A percentile compares a stretch with the other conserved stretches of the same genome.
These are phyloP conservation scores for Actias luna DNA, from an alignment of 2,888 invertebrate species.

Conservation along the genomic window DNA sequence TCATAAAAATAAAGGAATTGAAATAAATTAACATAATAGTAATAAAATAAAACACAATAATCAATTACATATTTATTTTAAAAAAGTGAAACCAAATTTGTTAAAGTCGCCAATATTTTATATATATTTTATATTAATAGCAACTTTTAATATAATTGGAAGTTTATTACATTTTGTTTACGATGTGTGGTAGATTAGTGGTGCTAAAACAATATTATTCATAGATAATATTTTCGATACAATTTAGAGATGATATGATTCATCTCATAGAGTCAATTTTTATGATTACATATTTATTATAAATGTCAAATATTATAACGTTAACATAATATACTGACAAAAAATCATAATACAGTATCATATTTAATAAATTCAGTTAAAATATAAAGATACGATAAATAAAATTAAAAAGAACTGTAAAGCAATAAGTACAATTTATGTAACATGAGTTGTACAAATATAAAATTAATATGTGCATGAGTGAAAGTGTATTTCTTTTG, in stretches of 20 bases:
- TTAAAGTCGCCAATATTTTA: slow-evolving; percentile 8
- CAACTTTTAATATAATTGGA: slow-evolving; percentile 5
- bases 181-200: slow-evolving; percentile 55
- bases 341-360: not conserved
- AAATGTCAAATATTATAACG: not conserved
- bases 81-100: not conserved
- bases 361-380: not conserved
- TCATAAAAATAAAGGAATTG: slow-evolving; percentile 19
- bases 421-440: not conserved
- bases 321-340: not conserved
- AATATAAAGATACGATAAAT: not conserved
- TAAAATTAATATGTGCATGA: not conserved
- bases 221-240: slow-evolving; percentile 72
- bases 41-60: not conserved
- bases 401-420: not conserved
- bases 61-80: not conserved
- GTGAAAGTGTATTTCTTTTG: not conserved
- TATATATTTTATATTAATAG: not conserved
- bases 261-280: slow-evolving; percentile 69
- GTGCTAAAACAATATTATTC: slow-evolving; percentile 77
- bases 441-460: not conserved
- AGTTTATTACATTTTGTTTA: not conserved
- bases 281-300: slow-evolving; percentile 23
- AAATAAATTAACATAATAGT: slow-evolving; percentile 16
- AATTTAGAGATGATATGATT: slow-evolving; percentile 62